phyloP scores from a whole-genome alignment of 2,888 invertebrate species.

The Aphodius sticticus region DNA sequence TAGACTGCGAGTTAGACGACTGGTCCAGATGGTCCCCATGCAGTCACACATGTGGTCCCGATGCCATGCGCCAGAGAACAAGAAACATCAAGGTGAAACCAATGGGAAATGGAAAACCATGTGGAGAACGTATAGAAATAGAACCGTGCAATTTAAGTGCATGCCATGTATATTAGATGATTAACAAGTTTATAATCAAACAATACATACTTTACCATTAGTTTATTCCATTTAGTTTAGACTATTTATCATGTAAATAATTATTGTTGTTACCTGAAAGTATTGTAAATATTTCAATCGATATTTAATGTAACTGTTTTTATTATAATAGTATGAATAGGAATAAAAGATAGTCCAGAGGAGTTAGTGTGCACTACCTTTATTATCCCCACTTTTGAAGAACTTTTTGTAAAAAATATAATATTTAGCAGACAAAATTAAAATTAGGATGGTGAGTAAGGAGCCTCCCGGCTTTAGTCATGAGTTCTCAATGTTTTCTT shows the following conservation, averaged over 20 bases:
- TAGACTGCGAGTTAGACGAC: conserved; percentile 64
- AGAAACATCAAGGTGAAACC: conserved; percentile 59
- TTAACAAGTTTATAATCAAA: neutral
- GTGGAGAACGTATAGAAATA: conserved; percentile 57
- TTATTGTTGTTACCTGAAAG: neutral
- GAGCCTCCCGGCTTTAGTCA: conserved; percentile 43
- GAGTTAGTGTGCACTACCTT: conserved; percentile 25
- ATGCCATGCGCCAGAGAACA: conserved; percentile 64
- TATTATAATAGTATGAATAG: conserved; percentile 1
- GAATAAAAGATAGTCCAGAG: neutral
- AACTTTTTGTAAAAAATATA: conserved; percentile 41
- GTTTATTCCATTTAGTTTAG: neutral
- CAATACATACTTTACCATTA: neutral
- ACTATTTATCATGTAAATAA: neutral
- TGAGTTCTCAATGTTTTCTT: conserved; percentile 36
- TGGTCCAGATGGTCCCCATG: conserved; percentile 66
- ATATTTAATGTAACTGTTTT: conserved; percentile 20
- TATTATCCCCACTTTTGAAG: conserved; percentile 28
- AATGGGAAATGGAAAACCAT: conserved; percentile 56
- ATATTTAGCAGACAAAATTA: conserved; percentile 42
- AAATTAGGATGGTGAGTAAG: conserved; percentile 29
- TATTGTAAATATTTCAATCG: conserved; percentile 15
- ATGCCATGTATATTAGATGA: conserved; percentile 44
- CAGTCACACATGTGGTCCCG: conserved; percentile 69
- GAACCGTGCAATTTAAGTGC: conserved; percentile 55